Evolutionary conservation across 2,888 invertebrate genomes (phyloP).

Genomic region (Pasiphila rectangulata): DNA sequence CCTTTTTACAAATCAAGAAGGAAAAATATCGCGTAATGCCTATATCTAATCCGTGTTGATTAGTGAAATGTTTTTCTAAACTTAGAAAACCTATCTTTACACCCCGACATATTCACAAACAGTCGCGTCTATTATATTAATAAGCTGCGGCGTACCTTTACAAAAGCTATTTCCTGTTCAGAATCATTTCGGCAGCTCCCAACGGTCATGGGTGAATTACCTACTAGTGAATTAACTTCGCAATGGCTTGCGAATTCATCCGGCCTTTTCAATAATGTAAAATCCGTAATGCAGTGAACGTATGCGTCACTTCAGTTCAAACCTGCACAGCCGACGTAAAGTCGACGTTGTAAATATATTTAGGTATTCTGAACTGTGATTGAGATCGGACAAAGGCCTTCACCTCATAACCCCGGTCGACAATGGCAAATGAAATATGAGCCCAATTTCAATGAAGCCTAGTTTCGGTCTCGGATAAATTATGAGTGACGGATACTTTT

Average conservation of each 20-base stretch:
- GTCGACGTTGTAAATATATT: background rate
- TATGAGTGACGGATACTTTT: conserved; percentile 28
- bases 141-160: no score
- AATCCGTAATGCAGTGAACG: conserved; percentile 63
- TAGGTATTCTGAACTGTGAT: background rate
- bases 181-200: conserved; percentile 36
- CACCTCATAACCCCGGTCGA: background rate
- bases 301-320: conserved; percentile 19
- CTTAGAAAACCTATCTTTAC: no score
- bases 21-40: no score
- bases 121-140: no score
- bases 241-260: conserved; percentile 59
- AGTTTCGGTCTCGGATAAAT: conserved; percentile 23
- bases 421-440: conserved; percentile 7
- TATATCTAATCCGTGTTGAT: no score
- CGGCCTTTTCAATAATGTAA: conserved; percentile 74
- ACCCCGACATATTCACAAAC: no score
- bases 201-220: conserved; percentile 59
- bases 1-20: no score
- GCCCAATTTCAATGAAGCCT: conserved; percentile 19
- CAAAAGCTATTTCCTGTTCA: no score
- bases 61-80: no score
- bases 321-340: background rate
- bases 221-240: conserved; percentile 61
- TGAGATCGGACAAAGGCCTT: background rate